A percentile compares a stretch with the other conserved stretches of the same genome.
Conservation (phyloP, 2,113 vertebrate genomes). For the Thalassoma bifasciatum region DNA sequence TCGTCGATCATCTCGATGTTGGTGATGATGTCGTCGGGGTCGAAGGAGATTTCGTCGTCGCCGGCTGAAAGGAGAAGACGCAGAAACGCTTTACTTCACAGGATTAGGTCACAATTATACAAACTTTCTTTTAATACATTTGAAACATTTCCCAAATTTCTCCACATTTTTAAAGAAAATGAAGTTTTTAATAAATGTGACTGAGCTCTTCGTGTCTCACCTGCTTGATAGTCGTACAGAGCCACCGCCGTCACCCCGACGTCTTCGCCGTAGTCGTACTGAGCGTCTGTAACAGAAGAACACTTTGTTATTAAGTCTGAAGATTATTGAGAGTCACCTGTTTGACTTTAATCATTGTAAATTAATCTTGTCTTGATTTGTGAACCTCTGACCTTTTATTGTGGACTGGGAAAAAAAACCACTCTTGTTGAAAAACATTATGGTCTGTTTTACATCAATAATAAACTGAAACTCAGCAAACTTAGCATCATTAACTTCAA, state of each 20-base stretch:
- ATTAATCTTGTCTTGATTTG: too few relatives aligned
- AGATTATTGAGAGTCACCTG: slow-evolving; percentile 84
- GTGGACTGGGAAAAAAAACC: too few relatives aligned
- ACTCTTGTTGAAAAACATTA: too few relatives aligned
- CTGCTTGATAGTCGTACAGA: slow-evolving; percentile 97
- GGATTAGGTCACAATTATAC: too few relatives aligned
- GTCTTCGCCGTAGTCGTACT: slow-evolving; percentile 88
- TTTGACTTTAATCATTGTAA: slow-evolving; percentile 87
- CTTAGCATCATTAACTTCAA: too few relatives aligned
- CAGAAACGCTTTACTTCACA: not conserved
- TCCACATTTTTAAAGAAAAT: too few relatives aligned
- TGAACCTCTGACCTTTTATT: too few relatives aligned
- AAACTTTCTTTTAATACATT: too few relatives aligned
- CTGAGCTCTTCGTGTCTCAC: slow-evolving; percentile 74
- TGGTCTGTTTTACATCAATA: too few relatives aligned
- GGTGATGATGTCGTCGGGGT: slow-evolving; percentile 97
- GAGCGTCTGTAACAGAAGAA: slow-evolving; percentile 76
- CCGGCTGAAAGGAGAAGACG: slow-evolving; percentile 84
- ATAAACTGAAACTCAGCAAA: too few relatives aligned
- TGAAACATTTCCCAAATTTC: too few relatives aligned
- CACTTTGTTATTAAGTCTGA: not conserved
- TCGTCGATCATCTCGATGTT: slow-evolving; percentile 99
- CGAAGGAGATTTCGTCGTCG: slow-evolving; percentile 97
- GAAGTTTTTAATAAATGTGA: not conserved
- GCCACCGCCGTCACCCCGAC: slow-evolving; percentile 94